Conservation (phyloP, 2,888 invertebrate genomes). For the Pollenia griseotomentosa region DNA sequence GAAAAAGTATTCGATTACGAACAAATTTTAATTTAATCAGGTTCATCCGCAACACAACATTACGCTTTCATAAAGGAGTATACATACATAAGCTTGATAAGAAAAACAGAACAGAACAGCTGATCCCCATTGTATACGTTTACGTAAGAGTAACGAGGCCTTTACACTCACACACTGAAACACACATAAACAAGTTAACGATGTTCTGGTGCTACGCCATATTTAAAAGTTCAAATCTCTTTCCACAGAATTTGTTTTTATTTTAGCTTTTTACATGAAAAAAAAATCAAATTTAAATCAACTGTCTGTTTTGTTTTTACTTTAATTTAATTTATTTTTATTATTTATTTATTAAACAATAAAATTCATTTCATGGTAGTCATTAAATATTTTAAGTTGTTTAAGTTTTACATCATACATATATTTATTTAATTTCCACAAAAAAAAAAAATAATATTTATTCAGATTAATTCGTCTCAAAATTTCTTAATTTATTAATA, state of each 20-base stretch:
- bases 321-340: conserved; percentile 51
- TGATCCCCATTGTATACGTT: too few species aligned
- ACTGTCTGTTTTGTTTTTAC: conserved; percentile 60
- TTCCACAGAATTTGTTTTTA: conserved; percentile 56
- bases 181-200: conserved; percentile 40
- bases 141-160: too few species aligned
- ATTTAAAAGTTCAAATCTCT: conserved; percentile 77
- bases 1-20: too few species aligned
- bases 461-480: conserved; percentile 13
- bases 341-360: conserved; percentile 60
- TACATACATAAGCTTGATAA: too few species aligned
- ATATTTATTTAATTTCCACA: conserved; percentile 12
- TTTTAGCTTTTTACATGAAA: conserved; percentile 38
- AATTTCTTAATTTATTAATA: conserved; percentile 33
- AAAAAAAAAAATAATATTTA: conserved; percentile 6
- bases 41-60: too few species aligned
- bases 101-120: too few species aligned
- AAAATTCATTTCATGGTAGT: conserved; percentile 79
- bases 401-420: conserved; percentile 73
- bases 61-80: conserved; percentile 2
- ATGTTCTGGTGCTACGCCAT: conserved; percentile 80
- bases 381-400: conserved; percentile 83
- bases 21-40: too few species aligned
- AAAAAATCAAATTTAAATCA: conserved; percentile 25
- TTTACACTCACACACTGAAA: conserved; percentile 2